A percentile compares a stretch with the other conserved stretches of the same genome.
Conservation (phyloP, 2,888 invertebrate genomes). For the Cephalotes varians region DNA sequence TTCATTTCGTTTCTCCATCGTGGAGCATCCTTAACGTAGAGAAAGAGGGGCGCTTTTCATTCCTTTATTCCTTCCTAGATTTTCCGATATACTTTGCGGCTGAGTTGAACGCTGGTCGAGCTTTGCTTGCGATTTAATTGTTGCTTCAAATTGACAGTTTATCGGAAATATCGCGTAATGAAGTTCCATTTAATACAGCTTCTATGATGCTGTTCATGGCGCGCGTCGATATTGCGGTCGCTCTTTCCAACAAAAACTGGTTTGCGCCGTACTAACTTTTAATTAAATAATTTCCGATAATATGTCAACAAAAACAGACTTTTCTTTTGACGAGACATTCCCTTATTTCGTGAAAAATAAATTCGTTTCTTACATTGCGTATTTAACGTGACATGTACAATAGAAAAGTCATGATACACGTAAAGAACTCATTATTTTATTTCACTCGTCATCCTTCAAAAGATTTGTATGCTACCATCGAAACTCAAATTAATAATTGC, state of each 20-base stretch:
- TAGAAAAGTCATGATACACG: not conserved
- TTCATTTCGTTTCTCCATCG: conserved; percentile 29
- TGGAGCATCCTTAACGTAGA: conserved; percentile 10
- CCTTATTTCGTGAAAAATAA: conserved; percentile 6
- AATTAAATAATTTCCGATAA: conserved; percentile 46
- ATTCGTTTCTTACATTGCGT: not conserved
- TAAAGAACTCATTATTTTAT: not conserved
- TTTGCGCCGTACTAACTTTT: conserved; percentile 21
- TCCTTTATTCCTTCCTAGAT: not conserved
- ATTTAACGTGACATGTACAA: not conserved
- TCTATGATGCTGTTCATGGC: not conserved
- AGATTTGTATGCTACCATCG: not conserved
- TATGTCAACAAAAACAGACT: not conserved
- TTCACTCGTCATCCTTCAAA: not conserved
- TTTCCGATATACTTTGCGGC: conserved; percentile 8
- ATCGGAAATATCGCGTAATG: conserved; percentile 22
- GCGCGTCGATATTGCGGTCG: conserved; percentile 24
- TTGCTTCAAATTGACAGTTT: conserved; percentile 41
- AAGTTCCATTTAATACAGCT: conserved; percentile 22
- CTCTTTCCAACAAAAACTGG: conserved; percentile 12
- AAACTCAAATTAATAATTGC: not conserved
- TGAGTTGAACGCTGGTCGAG: not conserved
- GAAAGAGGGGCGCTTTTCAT: conserved; percentile 17
- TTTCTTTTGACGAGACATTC: conserved; percentile 33
- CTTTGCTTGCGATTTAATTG: conserved; percentile 33